Evolutionary conservation across 2,113 vertebrate species (phyloP), one percentile per base, ranked within the genome.

Genomic region (Sphaerodactylus townsendi): DNA sequence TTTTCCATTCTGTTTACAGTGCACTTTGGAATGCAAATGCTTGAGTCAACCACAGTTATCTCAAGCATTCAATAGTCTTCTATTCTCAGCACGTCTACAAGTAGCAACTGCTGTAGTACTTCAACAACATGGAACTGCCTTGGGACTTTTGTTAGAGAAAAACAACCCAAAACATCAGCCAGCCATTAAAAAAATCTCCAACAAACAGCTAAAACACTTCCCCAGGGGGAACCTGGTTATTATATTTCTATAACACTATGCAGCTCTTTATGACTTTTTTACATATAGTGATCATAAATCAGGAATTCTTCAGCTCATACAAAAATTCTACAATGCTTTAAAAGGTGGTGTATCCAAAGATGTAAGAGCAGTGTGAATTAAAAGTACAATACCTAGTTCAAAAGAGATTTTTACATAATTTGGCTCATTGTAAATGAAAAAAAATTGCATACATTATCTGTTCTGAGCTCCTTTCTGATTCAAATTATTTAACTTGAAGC

Each of bases 261-360:
- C 86, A 88, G 90, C 78, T 83, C 11, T 77, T 66, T 70, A 23
- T 78, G 28, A 80, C 1, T 85, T 35, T 69, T 87, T 86, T 59
- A 46, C 2, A 83, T 78, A 84, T 37, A 41, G 13, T 48, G 3
- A 13, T 81, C 81, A 79, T 82, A 88, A 91, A 89, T 87, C 44
- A 88, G 83, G 64, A 19, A 80, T 86, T 64, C 23, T 66, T 85
- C 80, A 28, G 19, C 62, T 88, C 50, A 30, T 0, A 0, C n/a
- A 89, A 86, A 83, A 89, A 89, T 1, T 81, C 76, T 72, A 44
- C 50, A 83, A 39, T 35, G 10, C 3, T 90, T 90, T 85, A 33
- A 69, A 84, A 83, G 10, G 53, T 4, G 19, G 33, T 66, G 81
- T 3, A 14, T 85, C 46, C 85, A 66, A 89, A 35, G 44, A 71